Evolutionary conservation across 2,888 invertebrate species (phyloP).

Genomic region (Ptycholaimellus sp.): DNA sequence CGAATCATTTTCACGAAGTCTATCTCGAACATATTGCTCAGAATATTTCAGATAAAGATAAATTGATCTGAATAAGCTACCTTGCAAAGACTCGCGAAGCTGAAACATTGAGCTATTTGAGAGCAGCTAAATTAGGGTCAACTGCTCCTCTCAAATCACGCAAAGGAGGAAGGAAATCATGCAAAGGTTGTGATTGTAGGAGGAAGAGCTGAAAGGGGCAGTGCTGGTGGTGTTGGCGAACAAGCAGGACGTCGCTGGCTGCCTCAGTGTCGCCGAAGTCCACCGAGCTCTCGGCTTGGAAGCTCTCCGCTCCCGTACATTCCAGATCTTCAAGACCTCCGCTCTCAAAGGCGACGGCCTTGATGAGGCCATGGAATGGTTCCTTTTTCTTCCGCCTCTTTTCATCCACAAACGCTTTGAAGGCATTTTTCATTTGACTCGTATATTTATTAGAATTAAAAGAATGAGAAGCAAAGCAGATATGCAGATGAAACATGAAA

Average conservation of each 20-base stretch:
- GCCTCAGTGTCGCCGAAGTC: conserved; percentile 78
- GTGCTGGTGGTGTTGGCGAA: conserved; percentile 88
- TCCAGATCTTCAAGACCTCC: conserved; percentile 97
- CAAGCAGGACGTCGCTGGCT: conserved; percentile 95
- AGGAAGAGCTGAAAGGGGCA: conserved; percentile 85
- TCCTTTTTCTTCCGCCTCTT: conserved; percentile 5
- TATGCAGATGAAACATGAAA: not conserved
- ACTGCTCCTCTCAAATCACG: too few species aligned
- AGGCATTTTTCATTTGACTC: not conserved
- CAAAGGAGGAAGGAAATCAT: too few species aligned
- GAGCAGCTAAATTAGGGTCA: too few species aligned
- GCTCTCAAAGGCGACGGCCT: conserved; percentile 92
- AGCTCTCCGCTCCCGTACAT: conserved; percentile 77
- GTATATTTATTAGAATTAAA: not conserved
- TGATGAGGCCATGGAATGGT: conserved; percentile 98
- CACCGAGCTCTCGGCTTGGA: conserved; percentile 84
- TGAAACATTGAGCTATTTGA: too few species aligned
- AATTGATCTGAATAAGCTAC: too few species aligned
- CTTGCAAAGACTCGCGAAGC: too few species aligned
- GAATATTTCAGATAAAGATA: too few species aligned
- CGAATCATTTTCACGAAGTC: too few species aligned
- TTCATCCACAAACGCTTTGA: not conserved
- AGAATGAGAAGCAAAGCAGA: not conserved
- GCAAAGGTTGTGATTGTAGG: conserved; percentile 35
- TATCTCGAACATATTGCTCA: too few species aligned